Evolutionary conservation across 2,113 vertebrate genomes (phyloP), one percentile per base, ranked within the genome.

Genomic region (Pionites leucogaster): DNA sequence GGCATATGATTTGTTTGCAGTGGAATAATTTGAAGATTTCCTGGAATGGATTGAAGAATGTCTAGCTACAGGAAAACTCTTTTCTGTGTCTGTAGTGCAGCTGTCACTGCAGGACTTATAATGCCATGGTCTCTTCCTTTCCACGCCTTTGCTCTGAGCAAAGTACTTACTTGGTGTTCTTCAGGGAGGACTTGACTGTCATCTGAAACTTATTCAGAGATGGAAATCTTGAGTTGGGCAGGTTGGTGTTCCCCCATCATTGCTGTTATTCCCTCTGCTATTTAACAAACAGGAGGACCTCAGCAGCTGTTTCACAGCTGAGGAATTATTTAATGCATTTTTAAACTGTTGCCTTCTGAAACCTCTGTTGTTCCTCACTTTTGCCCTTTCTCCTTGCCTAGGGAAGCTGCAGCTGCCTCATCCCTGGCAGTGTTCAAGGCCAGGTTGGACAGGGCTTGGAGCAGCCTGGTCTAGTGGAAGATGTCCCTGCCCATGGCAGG

Each of bases 121-220:
- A 17, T 5, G 5, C 24, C 23, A 1, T 3, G 25, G 7, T 5
- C 9, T 46, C 78, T 28, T 85, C 57, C 69, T 37, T 42, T 37
- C 55, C 78, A 46, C 75, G 18, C 91, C 88, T 93, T 65, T 41
- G 69, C 85, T 47, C 10, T 20, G 10, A 37, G 91, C 57, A 13
- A 8, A 47, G 22, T 9, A 6, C 77, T 75, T 39, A 9, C 11
- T 4, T 5, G 65, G 7, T 0, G 7, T 3, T n/a, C 52, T 44
- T 2, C 52, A 23, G 85, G 84, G 53, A 72, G 74, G 59, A n/a
- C 72, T 33, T 24, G 52, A 6, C 64, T 39, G 35, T 15, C 33
- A 55, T 39, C 27, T 7, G 33, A 28, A 60, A 74, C 84, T 64
- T 23, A 3, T 18, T 17, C 9, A 20, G 79, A 65, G 71, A 0